Percentiles rank a stretch among this genome's conserved stretches.
phyloP scores from a whole-genome alignment of 2,888 invertebrate species.

The Drosophila gaucha region DNA sequence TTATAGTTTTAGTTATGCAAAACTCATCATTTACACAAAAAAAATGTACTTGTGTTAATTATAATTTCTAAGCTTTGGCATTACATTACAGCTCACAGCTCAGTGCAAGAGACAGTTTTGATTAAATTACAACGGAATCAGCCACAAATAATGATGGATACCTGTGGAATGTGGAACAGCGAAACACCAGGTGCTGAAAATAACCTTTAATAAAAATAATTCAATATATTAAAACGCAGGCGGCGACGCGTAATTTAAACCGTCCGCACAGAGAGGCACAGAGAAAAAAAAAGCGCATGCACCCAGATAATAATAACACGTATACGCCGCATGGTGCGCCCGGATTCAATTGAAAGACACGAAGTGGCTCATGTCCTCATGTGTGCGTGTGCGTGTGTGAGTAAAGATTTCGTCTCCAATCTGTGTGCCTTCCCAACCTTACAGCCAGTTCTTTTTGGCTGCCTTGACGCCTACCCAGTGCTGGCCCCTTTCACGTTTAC shows the following conservation, averaged over 20 bases:
- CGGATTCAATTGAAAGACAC: constrained; percentile 35
- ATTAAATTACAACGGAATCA: constrained; percentile 34
- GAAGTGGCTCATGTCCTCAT: constrained; percentile 13
- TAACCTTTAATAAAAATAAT: constrained; percentile 52
- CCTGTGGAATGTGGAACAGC: not conserved
- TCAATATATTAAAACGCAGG: constrained; percentile 30
- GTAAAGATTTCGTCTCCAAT: too few relatives aligned
- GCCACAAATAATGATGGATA: constrained; percentile 44
- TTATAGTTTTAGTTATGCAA: not conserved
- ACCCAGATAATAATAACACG: constrained; percentile 37
- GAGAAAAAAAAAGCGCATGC: constrained; percentile 6
- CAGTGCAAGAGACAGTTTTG: constrained; percentile 20
- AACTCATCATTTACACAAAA: not conserved
- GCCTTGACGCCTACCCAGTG: too few relatives aligned
- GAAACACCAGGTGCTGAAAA: constrained; percentile 48
- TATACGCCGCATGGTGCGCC: constrained; percentile 45
- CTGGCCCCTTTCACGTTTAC: constrained; percentile 1
- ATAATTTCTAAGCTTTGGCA: not conserved
- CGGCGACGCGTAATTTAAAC: constrained; percentile 34
- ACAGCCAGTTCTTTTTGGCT: not conserved
- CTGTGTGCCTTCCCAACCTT: not conserved
- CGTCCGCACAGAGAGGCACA: not conserved
- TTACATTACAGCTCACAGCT: not conserved
- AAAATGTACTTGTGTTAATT: not conserved
- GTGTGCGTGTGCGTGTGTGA: not conserved